These are phyloP conservation scores for Boloria selene DNA, from an alignment of 2,888 invertebrate genomes.

Conservation along the genomic window DNA sequence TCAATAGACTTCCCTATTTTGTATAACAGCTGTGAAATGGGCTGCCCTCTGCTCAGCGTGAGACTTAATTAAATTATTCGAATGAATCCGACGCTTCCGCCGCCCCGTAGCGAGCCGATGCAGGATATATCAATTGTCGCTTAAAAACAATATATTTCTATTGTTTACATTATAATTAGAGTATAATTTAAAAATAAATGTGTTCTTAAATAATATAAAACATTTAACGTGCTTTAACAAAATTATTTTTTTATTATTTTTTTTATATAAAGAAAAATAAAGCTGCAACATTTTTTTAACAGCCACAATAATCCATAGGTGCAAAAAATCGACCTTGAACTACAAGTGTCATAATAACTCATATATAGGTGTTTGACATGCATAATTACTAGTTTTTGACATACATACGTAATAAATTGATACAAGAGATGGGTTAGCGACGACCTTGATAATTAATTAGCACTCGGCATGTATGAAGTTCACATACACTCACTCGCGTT, in stretches of 20 bases:
- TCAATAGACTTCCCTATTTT: slow-evolving; percentile 56
- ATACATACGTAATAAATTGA: slow-evolving; percentile 63
- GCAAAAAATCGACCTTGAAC: slow-evolving; percentile 31
- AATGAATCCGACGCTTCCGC: slow-evolving; percentile 78
- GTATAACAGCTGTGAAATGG: slow-evolving; percentile 65
- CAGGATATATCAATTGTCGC: slow-evolving; percentile 78
- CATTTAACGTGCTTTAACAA: background rate
- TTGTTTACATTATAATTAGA: slow-evolving; percentile 24
- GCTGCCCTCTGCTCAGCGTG: slow-evolving; percentile 67
- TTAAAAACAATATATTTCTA: slow-evolving; percentile 64
- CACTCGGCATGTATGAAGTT: slow-evolving; percentile 52
- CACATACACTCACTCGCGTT: slow-evolving; percentile 71
- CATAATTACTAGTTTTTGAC: slow-evolving; percentile 31
- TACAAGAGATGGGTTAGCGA: slow-evolving; percentile 69
- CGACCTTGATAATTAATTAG: slow-evolving; percentile 51
- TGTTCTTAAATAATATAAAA: background rate
- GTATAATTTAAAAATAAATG: background rate
- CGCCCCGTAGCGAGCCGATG: slow-evolving; percentile 55
- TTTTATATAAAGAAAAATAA: background rate
- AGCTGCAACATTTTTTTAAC: background rate
- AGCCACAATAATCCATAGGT: background rate
- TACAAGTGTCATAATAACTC: slow-evolving; percentile 27
- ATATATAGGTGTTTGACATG: slow-evolving; percentile 27
- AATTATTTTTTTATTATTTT: too few relatives aligned
- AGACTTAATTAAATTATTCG: slow-evolving; percentile 80